Evolutionary conservation across 2,888 invertebrate genomes (phyloP), one percentile per base, ranked within the genome.

Genomic region (Agelastica alni): DNA sequence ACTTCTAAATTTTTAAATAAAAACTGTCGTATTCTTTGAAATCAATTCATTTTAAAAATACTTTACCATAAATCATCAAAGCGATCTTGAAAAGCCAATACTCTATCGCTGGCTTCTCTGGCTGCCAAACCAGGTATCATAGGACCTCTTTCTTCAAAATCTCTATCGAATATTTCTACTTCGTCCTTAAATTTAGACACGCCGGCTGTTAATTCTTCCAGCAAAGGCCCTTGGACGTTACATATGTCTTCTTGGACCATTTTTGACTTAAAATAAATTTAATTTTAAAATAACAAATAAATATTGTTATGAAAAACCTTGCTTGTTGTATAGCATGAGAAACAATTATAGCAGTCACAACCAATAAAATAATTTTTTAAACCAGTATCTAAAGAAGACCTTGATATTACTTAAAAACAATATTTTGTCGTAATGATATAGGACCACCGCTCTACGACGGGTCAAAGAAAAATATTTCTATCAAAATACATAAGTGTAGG

Each of bases 51-150:
- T n/a, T n/a, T n/a, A n/a, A n/a, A n/a, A n/a, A n/a, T n/a, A n/a
- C n/a, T n/a, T n/a, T n/a, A n/a, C 87, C 88, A 91, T 7, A 95
- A 76, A 41, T 91, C 90, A 70, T 94, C 93, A 69, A 93, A 92
- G 59, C 86, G 83, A 62, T 85, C 84, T 79, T 91, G 89, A 70
- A 89, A 91, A 61, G 87, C 75, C 47, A 89, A 80, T 3, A 87
- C 85, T 61, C 88, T 83, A 74, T 93, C 92, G 64, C 91, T 91
- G 13, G 94, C 94, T 76, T 94, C 94, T 63, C 89, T 83, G 0
- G 94, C 92, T 1, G 87, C 78, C 18, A 95, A 81, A 1, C 91
- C 93, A 3, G 88, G 85, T 1, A 89, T 84, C 92, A 93, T 89
- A 0, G 95, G 95, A 1, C 95, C 95, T 68, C 82, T 85, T n/a